Base-by-base conservation (phyloP, 2,113 vertebrate genomes). In the Nothocercus julius region DNA sequence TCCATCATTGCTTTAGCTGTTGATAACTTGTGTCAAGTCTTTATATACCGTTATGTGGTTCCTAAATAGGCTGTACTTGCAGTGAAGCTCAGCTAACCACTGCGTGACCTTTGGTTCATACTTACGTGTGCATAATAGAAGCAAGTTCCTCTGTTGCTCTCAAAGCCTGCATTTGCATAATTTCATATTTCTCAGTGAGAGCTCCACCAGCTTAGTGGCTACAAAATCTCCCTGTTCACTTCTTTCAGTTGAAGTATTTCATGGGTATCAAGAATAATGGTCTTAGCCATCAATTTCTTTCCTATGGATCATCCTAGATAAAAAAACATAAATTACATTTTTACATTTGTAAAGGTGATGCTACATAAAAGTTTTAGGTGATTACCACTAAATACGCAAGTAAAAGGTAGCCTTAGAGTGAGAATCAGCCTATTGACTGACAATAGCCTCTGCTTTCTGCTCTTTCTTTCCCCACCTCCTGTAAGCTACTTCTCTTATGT, bases 231-330 rank as follows among this genome's bases (percentile, higher is more conserved):
- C 72, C 21, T 81, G 95, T 90, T 91, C 67, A 77, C 72, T 93
- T 82, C 68, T 82, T 92, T 89, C 85, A 66, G 91, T 66, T 92
- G 66, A 95, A 96, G 88, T 86, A 92, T 95, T 97, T 97, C 76
- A 97, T 62, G 96, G 93, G 63, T 97, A 95, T 97, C 32, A 96
- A 85, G 95, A 93, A 86, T 95, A 96, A 96, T 90, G 73, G 92
- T 59, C 63, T 90, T 90, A 93, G 88, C 91, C 73, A 93, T 90
- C 84, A 63, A 58, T 92, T 95, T 97, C 64, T 95, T 92, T 96
- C 90, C 90, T 54, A 18, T 80, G 95, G 95, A 96, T 97, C 92
- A 97, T 93, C 95, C 89, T 84, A 97, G 95, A 96, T 97, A 96
- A 96, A 94, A 97, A 88, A 22, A 16, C 30, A 82, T 72, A 95